A percentile compares a stretch with the other conserved stretches of the same genome.
Evolutionary conservation across 1,140 invertebrate genomes (phyloP).

Genomic region (Procambarus clarkii): DNA sequence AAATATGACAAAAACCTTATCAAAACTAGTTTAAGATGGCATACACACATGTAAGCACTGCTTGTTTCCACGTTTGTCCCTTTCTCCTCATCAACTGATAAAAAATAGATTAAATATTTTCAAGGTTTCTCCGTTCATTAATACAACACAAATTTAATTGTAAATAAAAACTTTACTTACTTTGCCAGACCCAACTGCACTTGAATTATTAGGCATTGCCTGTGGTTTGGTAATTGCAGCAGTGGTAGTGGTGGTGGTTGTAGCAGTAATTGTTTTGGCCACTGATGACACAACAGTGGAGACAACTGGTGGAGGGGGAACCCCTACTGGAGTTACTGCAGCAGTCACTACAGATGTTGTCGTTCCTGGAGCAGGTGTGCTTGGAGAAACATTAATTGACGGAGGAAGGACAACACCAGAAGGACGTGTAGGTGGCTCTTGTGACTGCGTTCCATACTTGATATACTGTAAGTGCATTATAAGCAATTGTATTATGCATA

Average conservation of each 20-base stretch:
- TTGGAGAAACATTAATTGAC: conserved; percentile 75
- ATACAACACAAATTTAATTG: too few species aligned
- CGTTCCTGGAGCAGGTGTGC: conserved; percentile 44
- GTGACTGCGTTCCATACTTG: conserved; percentile 90
- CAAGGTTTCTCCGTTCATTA: too few species aligned
- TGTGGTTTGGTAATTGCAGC: conserved; percentile 65
- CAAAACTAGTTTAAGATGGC: too few species aligned
- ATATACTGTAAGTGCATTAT: conserved; percentile 81
- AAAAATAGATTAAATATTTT: too few species aligned
- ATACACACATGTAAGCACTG: too few species aligned
- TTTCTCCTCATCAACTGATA: too few species aligned
- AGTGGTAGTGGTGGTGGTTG: conserved; percentile 72
- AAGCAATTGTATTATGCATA: conserved; percentile 26
- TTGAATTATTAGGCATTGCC: conserved; percentile 20
- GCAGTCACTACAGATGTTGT: conserved; percentile 65
- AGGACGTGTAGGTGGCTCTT: conserved; percentile 90
- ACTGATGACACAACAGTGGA: conserved; percentile 49
- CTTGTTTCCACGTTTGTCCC: too few species aligned
- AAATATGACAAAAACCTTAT: too few species aligned
- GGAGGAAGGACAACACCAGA: conserved; percentile 84
- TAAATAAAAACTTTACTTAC: conserved; percentile 40
- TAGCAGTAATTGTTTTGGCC: conserved; percentile 52
- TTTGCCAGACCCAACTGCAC: conserved; percentile 68
- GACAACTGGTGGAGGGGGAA: conserved; percentile 36
- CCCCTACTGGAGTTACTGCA: conserved; percentile 48